Conservation (phyloP, 2,113 vertebrate species). For the Harpagus bidentatus region DNA sequence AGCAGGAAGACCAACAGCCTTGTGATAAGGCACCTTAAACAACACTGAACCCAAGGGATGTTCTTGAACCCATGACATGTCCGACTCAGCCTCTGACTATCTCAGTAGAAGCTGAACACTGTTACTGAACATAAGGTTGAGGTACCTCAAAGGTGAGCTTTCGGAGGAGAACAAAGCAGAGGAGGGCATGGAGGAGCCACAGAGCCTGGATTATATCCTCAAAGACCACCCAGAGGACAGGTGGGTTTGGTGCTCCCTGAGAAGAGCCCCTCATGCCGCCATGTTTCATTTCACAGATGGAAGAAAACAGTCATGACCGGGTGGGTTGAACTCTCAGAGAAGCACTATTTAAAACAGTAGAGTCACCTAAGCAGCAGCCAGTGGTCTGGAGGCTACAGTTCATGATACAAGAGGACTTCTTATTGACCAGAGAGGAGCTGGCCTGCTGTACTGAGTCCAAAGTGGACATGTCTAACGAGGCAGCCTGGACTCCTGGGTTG, state of each 20-base stretch:
- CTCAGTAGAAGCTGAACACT: not conserved
- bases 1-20: not conserved
- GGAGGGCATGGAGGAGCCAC: not conserved
- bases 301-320: not conserved
- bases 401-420: not conserved
- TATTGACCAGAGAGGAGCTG: not conserved
- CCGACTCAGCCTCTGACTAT: not conserved
- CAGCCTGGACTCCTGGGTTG: not conserved
- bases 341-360: not conserved
- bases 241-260: not conserved
- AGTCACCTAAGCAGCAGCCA: not conserved
- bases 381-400: not conserved
- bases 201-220: not conserved
- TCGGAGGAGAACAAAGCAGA: not conserved
- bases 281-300: not conserved
- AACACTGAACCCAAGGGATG: not conserved
- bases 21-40: not conserved
- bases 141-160: not conserved
- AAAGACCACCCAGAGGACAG: not conserved
- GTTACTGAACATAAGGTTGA: not conserved
- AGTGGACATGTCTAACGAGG: accelerated
- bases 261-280: not conserved
- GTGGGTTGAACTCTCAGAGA: not conserved
- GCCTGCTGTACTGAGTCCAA: not conserved
- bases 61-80: not conserved